Evolutionary conservation across 2,888 invertebrate genomes (phyloP), one percentile per base, ranked within the genome.

Genomic region (Yponomeuta plumbellus): DNA sequence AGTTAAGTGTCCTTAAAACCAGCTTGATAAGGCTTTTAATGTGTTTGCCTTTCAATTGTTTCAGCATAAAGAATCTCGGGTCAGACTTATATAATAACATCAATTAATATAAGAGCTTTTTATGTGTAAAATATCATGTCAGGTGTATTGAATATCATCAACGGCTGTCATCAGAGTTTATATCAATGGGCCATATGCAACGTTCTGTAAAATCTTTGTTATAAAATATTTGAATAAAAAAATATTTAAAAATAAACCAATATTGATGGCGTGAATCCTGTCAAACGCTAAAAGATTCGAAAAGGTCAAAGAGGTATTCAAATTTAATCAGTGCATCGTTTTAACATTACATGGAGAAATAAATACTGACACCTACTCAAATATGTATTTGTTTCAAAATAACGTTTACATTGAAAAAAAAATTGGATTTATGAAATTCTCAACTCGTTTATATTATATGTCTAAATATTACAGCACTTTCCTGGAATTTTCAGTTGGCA

Each of bases 161-260:
- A 17, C 13, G 44, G 22, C 44, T 63, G 63, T 63, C n/a, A 22
- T 22, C n/a, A 63, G 44, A 22, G 40, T 61, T 58, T 62, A 52
- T 61, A 52, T 52, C 44, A 52, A 13, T 4, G 44, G 17, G 44
- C 10, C 34, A 34, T 34, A 34, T 34, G 34, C 34, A 34, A 34
- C 34, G 44, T 52, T 17, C 4, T 52, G 17, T 52, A 17, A 39
- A 39, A 67, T 80, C 44, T 52, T 83, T 84, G 80, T 85, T 85
- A 81, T 83, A 82, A 81, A 80, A 76, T 85, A 85, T 81, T 86
- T 69, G 80, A 80, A 77, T 84, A 88, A 89, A 86, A 86, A 80
- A 80, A 73, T 74, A 76, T 76, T 76, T 72, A 76, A 76, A 79
- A 78, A 76, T 68, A 70, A 68, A 66, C 69, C 69, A 62, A 52